phyloP scores from a whole-genome alignment of 2,888 invertebrate genomes.

The Coelopa pilipes region DNA sequence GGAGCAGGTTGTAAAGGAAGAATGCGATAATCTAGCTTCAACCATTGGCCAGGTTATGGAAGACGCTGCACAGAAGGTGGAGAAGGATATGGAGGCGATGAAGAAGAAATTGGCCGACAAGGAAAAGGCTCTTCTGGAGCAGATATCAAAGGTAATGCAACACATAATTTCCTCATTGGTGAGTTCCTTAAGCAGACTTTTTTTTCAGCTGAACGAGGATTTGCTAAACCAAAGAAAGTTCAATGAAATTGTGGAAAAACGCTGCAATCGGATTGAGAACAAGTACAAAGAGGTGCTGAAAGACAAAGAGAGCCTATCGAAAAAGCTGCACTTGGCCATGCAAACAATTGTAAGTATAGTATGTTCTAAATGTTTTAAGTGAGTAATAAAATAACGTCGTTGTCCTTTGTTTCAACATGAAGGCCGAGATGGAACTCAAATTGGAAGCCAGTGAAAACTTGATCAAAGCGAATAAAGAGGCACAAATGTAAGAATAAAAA shows the following conservation, averaged over 20 bases:
- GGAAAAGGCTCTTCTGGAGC: conserved; percentile 68
- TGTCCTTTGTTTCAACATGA: conserved; percentile 10
- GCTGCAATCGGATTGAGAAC: conserved; percentile 52
- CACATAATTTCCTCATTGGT: conserved; percentile 5
- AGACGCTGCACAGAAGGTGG: conserved; percentile 70
- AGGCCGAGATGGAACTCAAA: conserved; percentile 71
- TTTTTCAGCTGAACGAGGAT: conserved; percentile 45
- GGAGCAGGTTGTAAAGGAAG: conserved; percentile 69
- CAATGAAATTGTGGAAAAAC: conserved; percentile 61
- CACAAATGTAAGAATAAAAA: conserved; percentile 55
- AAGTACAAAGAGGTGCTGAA: conserved; percentile 53
- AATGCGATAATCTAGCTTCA: conserved; percentile 69
- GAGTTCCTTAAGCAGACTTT: conserved; percentile 2
- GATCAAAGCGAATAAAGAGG: conserved; percentile 72
- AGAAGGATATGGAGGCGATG: conserved; percentile 71
- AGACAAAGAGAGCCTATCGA: conserved; percentile 57
- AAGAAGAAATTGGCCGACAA: conserved; percentile 72
- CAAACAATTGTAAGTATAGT: conserved; percentile 25
- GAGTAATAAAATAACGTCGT: no score
- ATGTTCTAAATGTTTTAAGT: background rate
- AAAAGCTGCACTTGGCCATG: conserved; percentile 57
- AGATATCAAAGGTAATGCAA: conserved; percentile 64
- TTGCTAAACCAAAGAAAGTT: conserved; percentile 49
- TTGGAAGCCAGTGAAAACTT: conserved; percentile 71
- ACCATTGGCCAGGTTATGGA: conserved; percentile 69